Evolutionary conservation across 2,888 invertebrate species (phyloP).

Genomic region (Electrophaes corylata): DNA sequence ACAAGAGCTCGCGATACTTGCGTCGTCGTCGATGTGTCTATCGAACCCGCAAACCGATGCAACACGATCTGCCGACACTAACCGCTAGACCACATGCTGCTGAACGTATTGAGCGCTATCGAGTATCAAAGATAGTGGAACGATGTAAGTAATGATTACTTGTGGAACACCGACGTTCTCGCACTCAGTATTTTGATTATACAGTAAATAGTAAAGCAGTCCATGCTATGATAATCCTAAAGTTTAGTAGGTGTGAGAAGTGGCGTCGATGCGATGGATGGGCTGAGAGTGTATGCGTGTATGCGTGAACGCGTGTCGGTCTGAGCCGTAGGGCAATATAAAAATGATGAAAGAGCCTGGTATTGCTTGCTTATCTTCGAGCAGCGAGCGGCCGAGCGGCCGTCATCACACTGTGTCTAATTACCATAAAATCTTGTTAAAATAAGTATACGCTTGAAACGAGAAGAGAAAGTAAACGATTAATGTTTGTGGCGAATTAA

Average conservation of each 20-base stretch:
- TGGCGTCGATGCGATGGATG: not conserved
- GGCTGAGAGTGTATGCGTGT: not conserved
- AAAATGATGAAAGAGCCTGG: constrained; percentile 1
- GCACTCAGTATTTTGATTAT: not conserved
- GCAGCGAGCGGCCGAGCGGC: constrained; percentile 15
- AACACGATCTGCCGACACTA: constrained; percentile 3
- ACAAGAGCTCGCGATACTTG: too few species aligned
- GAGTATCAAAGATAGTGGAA: not conserved
- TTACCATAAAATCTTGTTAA: constrained; percentile 46
- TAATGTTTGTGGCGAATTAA: constrained; percentile 32
- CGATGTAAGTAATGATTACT: not conserved
- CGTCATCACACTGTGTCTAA: constrained; percentile 33
- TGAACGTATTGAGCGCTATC: constrained; percentile 1
- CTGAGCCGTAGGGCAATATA: not conserved
- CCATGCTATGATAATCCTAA: not conserved
- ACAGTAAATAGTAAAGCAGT: not conserved
- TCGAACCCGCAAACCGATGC: constrained; percentile 13
- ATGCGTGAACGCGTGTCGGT: not conserved
- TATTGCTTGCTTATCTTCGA: constrained; percentile 10
- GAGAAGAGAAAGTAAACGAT: constrained; percentile 49
- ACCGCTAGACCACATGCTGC: constrained; percentile 5
- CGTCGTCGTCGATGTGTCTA: too few species aligned
- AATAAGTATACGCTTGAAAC: constrained; percentile 36
- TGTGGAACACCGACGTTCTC: not conserved
- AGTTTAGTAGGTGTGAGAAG: not conserved